Percentiles rank a stretch among this genome's conserved stretches.
These are phyloP conservation scores for Ochropleura plecta DNA, from an alignment of 2,888 invertebrate species.

Conservation along the genomic window DNA sequence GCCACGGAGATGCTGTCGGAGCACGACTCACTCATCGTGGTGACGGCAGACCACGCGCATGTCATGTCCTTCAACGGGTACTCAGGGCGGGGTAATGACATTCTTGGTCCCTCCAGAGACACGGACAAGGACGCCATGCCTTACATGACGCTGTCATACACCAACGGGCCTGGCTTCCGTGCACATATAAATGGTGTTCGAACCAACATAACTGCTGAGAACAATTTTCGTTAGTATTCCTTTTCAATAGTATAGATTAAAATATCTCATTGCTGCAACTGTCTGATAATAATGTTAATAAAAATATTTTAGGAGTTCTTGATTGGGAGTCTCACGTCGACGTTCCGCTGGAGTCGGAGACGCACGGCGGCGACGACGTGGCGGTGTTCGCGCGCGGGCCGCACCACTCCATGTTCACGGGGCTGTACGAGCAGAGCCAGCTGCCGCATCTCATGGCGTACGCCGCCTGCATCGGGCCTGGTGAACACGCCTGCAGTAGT, in stretches of 20 bases:
- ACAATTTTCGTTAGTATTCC: slow-evolving; percentile 32
- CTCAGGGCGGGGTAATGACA: slow-evolving; percentile 85
- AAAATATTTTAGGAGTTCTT: slow-evolving; percentile 53
- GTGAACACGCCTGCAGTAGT: slow-evolving; percentile 80
- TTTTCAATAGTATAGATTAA: not conserved
- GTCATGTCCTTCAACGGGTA: slow-evolving; percentile 93
- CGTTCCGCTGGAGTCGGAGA: slow-evolving; percentile 91
- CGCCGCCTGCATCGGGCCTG: slow-evolving; percentile 81
- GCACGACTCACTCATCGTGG: slow-evolving; percentile 93
- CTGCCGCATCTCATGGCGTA: slow-evolving; percentile 94
- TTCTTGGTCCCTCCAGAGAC: slow-evolving; percentile 65
- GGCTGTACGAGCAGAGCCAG: slow-evolving; percentile 92
- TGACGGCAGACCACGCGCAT: slow-evolving; percentile 94
- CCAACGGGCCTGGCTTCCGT: slow-evolving; percentile 86
- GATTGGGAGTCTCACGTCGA: slow-evolving; percentile 88
- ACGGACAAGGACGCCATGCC: slow-evolving; percentile 65
- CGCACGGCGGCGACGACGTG: slow-evolving; percentile 95
- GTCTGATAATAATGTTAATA: not conserved
- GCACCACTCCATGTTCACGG: slow-evolving; percentile 93
- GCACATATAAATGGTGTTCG: slow-evolving; percentile 39
- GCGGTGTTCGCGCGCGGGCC: slow-evolving; percentile 93
- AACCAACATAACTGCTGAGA: slow-evolving; percentile 42
- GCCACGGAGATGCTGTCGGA: slow-evolving; percentile 81
- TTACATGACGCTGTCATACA: slow-evolving; percentile 91
- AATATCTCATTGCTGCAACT: not conserved